A percentile compares a stretch with the other conserved stretches of the same genome.
phyloP scores from a whole-genome alignment of 2,113 vertebrate genomes.

The Picathartes gymnocephalus region DNA sequence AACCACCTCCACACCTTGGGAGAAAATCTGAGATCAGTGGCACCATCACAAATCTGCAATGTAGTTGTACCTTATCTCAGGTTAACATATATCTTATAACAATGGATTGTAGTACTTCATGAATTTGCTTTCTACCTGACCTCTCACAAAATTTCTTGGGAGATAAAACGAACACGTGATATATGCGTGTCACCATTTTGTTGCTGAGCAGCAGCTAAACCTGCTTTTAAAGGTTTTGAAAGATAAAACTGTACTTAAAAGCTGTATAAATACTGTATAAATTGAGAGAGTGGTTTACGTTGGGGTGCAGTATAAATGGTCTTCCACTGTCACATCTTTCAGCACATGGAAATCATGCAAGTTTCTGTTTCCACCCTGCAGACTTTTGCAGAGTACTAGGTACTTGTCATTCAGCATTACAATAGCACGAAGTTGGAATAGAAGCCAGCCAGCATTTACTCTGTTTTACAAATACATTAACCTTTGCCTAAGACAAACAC shows the following conservation, averaged over 20 bases:
- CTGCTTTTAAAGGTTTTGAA: background rate
- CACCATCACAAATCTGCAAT: background rate
- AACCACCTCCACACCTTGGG: background rate
- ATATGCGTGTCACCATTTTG: background rate
- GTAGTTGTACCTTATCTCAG: background rate
- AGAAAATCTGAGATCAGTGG: background rate
- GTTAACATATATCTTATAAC: background rate
- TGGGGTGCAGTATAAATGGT: background rate
- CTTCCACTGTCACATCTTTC: background rate
- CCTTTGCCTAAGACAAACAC: slow-evolving; percentile 17
- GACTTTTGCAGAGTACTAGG: slow-evolving; percentile 24
- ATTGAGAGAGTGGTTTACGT: background rate
- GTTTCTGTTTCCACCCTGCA: background rate
- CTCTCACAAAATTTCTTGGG: background rate
- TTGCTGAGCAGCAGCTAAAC: background rate
- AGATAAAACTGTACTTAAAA: background rate
- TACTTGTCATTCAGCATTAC: slow-evolving; percentile 37
- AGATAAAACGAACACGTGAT: background rate
- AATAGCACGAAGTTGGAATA: slow-evolving; percentile 14
- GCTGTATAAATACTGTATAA: background rate
- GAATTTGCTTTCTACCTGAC: background rate
- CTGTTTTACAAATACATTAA: slow-evolving; percentile 23
- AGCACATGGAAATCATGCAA: background rate
- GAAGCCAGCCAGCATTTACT: background rate
- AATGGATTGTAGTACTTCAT: background rate